Evolutionary conservation across 2,888 invertebrate genomes (phyloP).

Genomic region (Oegoconia quadripuncta): DNA sequence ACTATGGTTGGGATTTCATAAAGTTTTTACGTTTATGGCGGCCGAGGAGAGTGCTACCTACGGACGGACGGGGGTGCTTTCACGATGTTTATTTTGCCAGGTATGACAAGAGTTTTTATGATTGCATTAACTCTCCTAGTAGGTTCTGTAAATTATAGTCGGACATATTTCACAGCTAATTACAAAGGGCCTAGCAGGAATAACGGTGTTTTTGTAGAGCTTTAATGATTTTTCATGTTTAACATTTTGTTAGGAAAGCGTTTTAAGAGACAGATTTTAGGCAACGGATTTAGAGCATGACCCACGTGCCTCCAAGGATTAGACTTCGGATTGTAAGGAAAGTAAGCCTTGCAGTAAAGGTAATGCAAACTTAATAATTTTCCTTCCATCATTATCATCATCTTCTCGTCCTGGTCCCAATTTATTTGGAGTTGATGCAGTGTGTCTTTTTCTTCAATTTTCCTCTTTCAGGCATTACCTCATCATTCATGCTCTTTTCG

Average conservation of each 20-base stretch:
- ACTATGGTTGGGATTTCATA: too few relatives aligned
- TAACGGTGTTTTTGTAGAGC: not conserved
- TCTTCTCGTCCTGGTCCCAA: too few relatives aligned
- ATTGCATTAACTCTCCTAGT: slow-evolving; percentile 8
- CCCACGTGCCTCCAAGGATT: too few relatives aligned
- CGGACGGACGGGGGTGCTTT: slow-evolving; percentile 55
- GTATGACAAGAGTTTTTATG: slow-evolving; percentile 22
- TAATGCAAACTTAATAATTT: too few relatives aligned
- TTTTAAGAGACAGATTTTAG: too few relatives aligned
- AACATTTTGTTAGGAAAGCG: not conserved
- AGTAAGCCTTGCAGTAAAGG: too few relatives aligned
- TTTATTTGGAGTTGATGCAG: not conserved
- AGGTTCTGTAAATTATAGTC: slow-evolving; percentile 4
- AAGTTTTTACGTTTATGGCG: slow-evolving; percentile 64
- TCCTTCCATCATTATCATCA: too few relatives aligned
- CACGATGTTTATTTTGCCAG: slow-evolving; percentile 45
- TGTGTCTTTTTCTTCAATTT: too few relatives aligned
- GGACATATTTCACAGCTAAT: slow-evolving; percentile 7
- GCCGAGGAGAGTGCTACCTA: slow-evolving; percentile 37
- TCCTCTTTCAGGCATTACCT: too few relatives aligned
- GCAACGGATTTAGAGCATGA: too few relatives aligned
- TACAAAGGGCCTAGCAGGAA: not conserved
- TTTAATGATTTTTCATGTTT: not conserved
- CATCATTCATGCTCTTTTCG: too few relatives aligned
- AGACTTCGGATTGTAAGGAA: too few relatives aligned